Evolutionary conservation across 2,797 vertebrate species (phyloP).

Genomic region (Staurois parvus): DNA sequence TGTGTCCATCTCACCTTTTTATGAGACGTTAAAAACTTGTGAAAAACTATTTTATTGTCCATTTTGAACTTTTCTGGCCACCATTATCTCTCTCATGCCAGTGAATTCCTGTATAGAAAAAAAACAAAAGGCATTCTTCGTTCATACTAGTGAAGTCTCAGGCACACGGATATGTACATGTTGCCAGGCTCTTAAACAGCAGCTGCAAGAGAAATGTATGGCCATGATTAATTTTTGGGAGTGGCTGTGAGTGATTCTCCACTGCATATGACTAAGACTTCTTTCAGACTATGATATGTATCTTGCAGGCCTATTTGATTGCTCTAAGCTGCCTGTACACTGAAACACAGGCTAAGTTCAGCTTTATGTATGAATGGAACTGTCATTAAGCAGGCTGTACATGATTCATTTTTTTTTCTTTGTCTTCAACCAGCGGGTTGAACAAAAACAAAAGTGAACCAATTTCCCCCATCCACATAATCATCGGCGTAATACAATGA

Average conservation of each 20-base stretch:
- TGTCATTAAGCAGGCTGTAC: no score
- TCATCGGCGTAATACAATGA: no score
- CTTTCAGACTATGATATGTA: background rate
- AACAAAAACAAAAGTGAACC: no score
- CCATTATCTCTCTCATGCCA: no score
- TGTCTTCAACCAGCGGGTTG: no score
- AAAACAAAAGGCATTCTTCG: no score
- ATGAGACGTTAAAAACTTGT: background rate
- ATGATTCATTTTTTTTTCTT: no score
- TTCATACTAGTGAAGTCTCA: background rate
- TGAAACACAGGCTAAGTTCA: background rate
- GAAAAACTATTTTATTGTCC: background rate
- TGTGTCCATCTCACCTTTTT: no score
- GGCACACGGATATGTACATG: background rate
- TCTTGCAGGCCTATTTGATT: background rate
- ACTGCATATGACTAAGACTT: background rate
- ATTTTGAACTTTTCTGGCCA: background rate
- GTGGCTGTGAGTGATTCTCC: background rate
- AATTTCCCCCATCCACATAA: no score
- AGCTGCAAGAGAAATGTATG: constrained; percentile 14
- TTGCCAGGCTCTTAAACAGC: constrained; percentile 12
- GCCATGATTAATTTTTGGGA: background rate
- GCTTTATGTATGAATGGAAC: background rate
- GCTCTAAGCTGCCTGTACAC: background rate
- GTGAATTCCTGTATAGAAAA: no score